Evolutionary conservation across 1,140 invertebrate genomes (phyloP).

Genomic region (Drosophila seguyi): DNA sequence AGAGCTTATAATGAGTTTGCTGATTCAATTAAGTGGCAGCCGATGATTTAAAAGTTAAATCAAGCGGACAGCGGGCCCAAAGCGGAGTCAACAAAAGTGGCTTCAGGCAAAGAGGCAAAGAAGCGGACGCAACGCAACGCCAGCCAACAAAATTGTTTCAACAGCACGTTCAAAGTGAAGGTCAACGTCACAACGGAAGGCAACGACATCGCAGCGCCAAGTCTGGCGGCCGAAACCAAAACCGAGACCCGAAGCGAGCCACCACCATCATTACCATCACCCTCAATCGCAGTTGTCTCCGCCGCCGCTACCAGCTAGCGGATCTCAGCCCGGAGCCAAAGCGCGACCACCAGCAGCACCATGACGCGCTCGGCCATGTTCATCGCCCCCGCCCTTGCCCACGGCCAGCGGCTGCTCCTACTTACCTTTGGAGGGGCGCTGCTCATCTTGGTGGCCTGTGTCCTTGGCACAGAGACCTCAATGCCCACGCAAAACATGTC

Average conservation of each 20-base stretch:
- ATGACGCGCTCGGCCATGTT: slow-evolving; percentile 15
- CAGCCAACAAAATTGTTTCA: slow-evolving; percentile 40
- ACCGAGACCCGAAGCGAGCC: slow-evolving; percentile 27
- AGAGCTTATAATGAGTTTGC: slow-evolving; percentile 33
- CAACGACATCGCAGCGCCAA: slow-evolving; percentile 52
- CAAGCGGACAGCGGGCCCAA: slow-evolving; percentile 46
- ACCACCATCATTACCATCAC: slow-evolving; percentile 8
- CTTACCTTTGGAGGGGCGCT: slow-evolving; percentile 29
- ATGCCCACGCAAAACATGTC: slow-evolving; percentile 87
- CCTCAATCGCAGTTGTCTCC: slow-evolving; percentile 18
- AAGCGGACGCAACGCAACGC: slow-evolving; percentile 37
- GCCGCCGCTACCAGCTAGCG: slow-evolving; percentile 62
- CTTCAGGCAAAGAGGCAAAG: slow-evolving; percentile 50
- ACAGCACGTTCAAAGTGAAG: slow-evolving; percentile 62
- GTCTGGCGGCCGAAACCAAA: slow-evolving; percentile 60
- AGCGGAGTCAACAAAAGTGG: slow-evolving; percentile 50
- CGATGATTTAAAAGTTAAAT: slow-evolving; percentile 55
- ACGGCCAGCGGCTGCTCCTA: slow-evolving; percentile 29
- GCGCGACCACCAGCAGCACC: slow-evolving; percentile 7
- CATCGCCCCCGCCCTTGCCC: slow-evolving; percentile 1
- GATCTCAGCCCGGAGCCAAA: slow-evolving; percentile 13
- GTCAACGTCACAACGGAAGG: slow-evolving; percentile 55
- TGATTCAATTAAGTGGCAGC: slow-evolving; percentile 45
- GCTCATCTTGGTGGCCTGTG: slow-evolving; percentile 49
- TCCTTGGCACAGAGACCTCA: slow-evolving; percentile 58